Evolutionary conservation across 2,888 invertebrate genomes (phyloP).

Genomic region (Dione juno): DNA sequence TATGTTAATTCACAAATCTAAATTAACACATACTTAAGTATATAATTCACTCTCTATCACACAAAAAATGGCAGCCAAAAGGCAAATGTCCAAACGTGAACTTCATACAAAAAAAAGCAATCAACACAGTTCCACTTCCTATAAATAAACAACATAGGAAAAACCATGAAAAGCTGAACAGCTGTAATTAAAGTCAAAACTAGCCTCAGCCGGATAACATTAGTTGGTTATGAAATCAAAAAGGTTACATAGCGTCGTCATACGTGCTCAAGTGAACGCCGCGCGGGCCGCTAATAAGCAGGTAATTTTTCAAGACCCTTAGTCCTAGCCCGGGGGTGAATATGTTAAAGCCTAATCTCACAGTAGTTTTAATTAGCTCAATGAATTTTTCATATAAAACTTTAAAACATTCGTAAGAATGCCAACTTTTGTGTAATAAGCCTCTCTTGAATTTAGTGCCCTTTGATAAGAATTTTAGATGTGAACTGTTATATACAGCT

Average conservation of each 20-base stretch:
- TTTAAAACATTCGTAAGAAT: slow-evolving; percentile 41
- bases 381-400: slow-evolving; percentile 66
- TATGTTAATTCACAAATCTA: no score
- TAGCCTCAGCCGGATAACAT: slow-evolving; percentile 25
- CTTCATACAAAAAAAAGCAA: background rate
- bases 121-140: background rate
- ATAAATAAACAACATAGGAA: slow-evolving; percentile 9
- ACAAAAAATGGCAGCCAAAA: no score
- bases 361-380: slow-evolving; percentile 55
- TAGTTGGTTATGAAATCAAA: slow-evolving; percentile 34
- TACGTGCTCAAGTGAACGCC: slow-evolving; percentile 65
- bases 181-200: slow-evolving; percentile 26
- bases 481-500: slow-evolving; percentile 17
- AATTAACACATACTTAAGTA: no score
- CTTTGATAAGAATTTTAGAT: slow-evolving; percentile 27
- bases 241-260: slow-evolving; percentile 42
- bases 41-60: no score
- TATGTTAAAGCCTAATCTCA: slow-evolving; percentile 69
- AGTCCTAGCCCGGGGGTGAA: slow-evolving; percentile 64
- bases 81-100: no score
- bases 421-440: slow-evolving; percentile 35
- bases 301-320: slow-evolving; percentile 59
- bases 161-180: slow-evolving; percentile 25
- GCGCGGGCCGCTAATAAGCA: slow-evolving; percentile 60
- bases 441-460: slow-evolving; percentile 25